These are phyloP conservation scores for Caenorhabditis sp. DNA, from an alignment of 2,888 invertebrate genomes.

Conservation along the genomic window DNA sequence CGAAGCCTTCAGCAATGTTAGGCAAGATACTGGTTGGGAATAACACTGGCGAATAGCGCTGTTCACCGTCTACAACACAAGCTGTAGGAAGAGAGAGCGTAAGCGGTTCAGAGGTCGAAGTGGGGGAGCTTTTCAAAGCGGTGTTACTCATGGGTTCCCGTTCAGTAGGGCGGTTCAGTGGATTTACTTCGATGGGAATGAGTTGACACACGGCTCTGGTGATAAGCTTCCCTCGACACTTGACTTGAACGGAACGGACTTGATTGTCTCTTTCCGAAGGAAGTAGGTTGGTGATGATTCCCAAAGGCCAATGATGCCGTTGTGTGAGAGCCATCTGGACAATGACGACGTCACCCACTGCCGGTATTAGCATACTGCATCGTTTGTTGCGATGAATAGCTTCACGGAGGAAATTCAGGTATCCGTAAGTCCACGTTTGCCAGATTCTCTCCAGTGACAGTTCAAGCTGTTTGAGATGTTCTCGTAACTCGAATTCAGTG, in stretches of 20 bases:
- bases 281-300: background rate
- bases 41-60: too few relatives aligned
- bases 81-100: too few relatives aligned
- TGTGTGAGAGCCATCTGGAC: background rate
- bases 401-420: background rate
- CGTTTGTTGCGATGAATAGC: background rate
- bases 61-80: too few relatives aligned
- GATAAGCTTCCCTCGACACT: background rate
- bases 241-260: background rate
- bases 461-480: background rate
- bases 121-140: too few relatives aligned
- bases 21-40: too few relatives aligned
- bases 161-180: too few relatives aligned
- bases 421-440: background rate
- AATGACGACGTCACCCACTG: background rate
- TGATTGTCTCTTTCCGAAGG: background rate
- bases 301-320: slow-evolving; percentile 5
- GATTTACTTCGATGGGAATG: background rate
- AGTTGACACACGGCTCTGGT: slow-evolving; percentile 7
- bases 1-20: too few relatives aligned
- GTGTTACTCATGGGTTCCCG: too few relatives aligned
- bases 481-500: too few relatives aligned
- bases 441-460: background rate
- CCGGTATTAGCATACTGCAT: background rate
- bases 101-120: too few relatives aligned